Percentiles rank a stretch among this genome's conserved stretches.
phyloP scores from a whole-genome alignment of 2,888 invertebrate genomes.

The Pogonocherus hispidulus region DNA sequence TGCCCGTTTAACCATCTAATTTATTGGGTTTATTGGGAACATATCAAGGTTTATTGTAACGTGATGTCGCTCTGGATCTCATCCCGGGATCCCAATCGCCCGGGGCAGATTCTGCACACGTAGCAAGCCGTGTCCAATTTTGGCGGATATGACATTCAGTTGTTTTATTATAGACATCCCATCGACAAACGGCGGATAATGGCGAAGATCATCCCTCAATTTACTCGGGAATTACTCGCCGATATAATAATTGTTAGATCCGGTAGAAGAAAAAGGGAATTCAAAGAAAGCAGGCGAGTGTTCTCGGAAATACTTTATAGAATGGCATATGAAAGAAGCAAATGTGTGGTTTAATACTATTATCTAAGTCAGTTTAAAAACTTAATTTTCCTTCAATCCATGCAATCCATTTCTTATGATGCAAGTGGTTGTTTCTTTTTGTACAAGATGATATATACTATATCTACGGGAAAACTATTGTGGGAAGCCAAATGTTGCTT shows the following conservation, averaged over 20 bases:
- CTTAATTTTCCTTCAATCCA: no score
- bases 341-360: no score
- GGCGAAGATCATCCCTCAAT: constrained; percentile 54
- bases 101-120: constrained; percentile 63
- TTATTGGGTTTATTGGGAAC: constrained; percentile 61
- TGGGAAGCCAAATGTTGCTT: no score
- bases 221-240: constrained; percentile 42
- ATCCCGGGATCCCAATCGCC: constrained; percentile 42
- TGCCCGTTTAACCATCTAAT: constrained; percentile 58
- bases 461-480: no score
- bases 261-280: not conserved
- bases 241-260: constrained; percentile 7
- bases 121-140: constrained; percentile 64
- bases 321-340: not conserved
- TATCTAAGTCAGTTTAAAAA: no score
- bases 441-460: no score
- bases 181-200: constrained; percentile 56
- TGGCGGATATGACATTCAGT: constrained; percentile 60
- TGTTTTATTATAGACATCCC: constrained; percentile 62
- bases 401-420: no score
- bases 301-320: not conserved
- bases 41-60: constrained; percentile 60
- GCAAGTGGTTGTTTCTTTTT: no score
- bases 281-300: not conserved
- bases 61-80: constrained; percentile 54